Evolutionary conservation across 1,140 invertebrate species (phyloP), one percentile per base, ranked within the genome.

Genomic region (Chionoecetes opilio): DNA sequence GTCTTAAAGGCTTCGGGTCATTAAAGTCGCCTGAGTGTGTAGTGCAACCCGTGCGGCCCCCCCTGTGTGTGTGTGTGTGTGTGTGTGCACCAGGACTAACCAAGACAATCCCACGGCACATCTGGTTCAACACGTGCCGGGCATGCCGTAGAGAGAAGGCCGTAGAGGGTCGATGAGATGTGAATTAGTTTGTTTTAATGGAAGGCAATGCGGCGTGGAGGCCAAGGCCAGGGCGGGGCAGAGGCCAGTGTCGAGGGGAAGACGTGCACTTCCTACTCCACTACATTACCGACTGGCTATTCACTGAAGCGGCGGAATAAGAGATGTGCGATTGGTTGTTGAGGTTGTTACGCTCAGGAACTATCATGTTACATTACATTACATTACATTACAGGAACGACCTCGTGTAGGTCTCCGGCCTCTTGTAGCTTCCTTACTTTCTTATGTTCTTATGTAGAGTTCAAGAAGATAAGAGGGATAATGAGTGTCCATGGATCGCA

Each of bases 1-100:
- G 41, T 89, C 37, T 46, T 41, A 89, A 89, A 38, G 87, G 87
- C 87, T 46, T 41, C 37, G 41, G 87, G 63, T 75, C 63, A 75
- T 75, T 75, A 75, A 75, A 75, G 63, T 75, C 63, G 63, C 63
- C 63, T n/a, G 63, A 75, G 63, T 75, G 63, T 75, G 21, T 75
- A 26, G 63, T 75, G 63, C 63, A 75, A 75, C 87, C 87, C 37
- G 87, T n/a, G 35, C 37, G 37, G 37, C 37, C 87, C 87, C 32
- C 32, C 85, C 34, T 29, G 35, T n/a, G 87, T 89, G 35, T 89
- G 37, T 38, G 87, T 38, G 63, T 75, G 63, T 75, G 63, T 75
- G 63, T 75, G 63, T 75, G 63, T 75, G 53, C 8, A n/a, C 11
- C 9, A n/a, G 63, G 63, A 75, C 26, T 75, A 75, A 17, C n/a